A percentile compares a stretch with the other conserved stretches of the same genome.
Conservation (phyloP, 2,113 vertebrate genomes). For the Oenanthe melanoleuca region DNA sequence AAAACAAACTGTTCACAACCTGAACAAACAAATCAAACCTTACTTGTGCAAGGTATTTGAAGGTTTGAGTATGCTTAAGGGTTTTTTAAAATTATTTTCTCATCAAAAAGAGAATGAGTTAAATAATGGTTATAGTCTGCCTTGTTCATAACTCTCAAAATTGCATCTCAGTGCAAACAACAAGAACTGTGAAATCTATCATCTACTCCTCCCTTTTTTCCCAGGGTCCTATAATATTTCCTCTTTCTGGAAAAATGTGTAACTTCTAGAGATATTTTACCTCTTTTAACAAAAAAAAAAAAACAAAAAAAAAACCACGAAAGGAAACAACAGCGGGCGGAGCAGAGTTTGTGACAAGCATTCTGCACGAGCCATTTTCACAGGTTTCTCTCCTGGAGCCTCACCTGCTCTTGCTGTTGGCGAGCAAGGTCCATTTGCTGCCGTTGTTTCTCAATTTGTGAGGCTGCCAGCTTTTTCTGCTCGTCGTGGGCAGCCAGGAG, state of each 20-base stretch:
- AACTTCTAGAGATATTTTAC: not conserved
- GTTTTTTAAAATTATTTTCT: slow-evolving; percentile 2
- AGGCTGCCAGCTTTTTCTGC: slow-evolving; percentile 98
- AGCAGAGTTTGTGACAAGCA: not conserved
- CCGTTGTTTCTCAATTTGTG: slow-evolving; percentile 98
- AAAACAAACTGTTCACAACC: not conserved
- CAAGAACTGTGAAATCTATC: not conserved
- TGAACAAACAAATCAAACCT: not conserved
- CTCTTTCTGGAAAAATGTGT: not conserved
- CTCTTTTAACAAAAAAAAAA: not conserved
- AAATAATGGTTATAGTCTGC: not conserved
- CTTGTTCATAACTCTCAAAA: not conserved
- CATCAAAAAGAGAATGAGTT: not conserved
- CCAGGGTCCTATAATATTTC: not conserved
- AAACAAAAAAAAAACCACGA: no score
- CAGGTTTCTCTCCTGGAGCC: slow-evolving; percentile 41
- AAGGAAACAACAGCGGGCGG: not conserved
- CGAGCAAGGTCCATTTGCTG: slow-evolving; percentile 99
- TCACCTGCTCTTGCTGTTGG: slow-evolving; percentile 99
- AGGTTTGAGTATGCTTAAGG: not conserved
- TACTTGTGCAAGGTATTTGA: not conserved
- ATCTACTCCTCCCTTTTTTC: not conserved
- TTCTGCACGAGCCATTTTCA: slow-evolving; percentile 6
- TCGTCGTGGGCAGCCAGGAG: slow-evolving; percentile 97
- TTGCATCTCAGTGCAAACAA: not conserved